Evolutionary conservation across 2,113 vertebrate species (phyloP), one percentile per base, ranked within the genome.

Genomic region (Centropristis striata): DNA sequence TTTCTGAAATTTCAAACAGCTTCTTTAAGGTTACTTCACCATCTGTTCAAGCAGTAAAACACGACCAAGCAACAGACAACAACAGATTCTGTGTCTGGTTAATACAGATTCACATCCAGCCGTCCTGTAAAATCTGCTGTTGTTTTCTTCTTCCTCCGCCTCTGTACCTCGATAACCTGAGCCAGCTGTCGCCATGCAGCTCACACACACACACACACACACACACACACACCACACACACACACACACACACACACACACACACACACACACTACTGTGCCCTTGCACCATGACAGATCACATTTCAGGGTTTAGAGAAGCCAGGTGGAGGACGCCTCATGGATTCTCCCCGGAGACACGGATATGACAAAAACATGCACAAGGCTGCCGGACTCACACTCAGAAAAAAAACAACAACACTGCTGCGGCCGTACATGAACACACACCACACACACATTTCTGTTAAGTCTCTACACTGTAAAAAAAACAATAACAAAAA

Each of bases 241-340:
- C 60, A 44, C 61, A 47, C 63, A 51, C 50, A 51, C 25, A 55
- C 36, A 59, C 32, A 37, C 46, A 36, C 46, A 23, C 64, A 67
- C 64, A 20, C 36, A 20, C 6, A 65, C 46, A 1, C 57, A 23
- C 59, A 15, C 21, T 8, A 11, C 50, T 5, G 32, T 72, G 57
- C 23, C 61, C 57, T 53, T 71, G 51, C 63, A 68, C 70, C 47
- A 20, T 54, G 39, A 81, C 75, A 55, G 70, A 83, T 75, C 80
- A 57, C 50, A 74, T 78, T 80, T 74, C 80, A 86, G 77, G 49
- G 42, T 80, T 75, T 67, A 64, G 64, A 21, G 60, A 46, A 50
- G 69, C 70, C 80, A 88, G 87, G 65, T 83, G 83, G 72, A 60
- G 16, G 28, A 71, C 1, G n/a, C 63, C 81, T 81, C 64, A 75